Percentiles rank a stretch among this genome's conserved stretches.
These are phyloP conservation scores for Trachythela sp. DNA, from an alignment of 64 coral and sea anemone genomes.

Conservation along the genomic window DNA sequence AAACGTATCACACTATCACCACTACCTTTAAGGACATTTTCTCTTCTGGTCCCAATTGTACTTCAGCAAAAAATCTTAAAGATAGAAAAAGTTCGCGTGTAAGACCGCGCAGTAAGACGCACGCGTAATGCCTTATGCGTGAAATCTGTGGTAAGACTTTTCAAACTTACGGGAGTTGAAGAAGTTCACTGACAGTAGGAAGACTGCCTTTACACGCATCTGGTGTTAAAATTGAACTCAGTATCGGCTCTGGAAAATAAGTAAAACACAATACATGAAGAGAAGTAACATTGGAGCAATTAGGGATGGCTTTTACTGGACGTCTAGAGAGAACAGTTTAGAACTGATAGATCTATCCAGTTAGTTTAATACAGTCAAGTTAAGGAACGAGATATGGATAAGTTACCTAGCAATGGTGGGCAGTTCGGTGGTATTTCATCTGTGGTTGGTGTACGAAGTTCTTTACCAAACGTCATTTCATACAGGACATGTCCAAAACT, in stretches of 20 bases:
- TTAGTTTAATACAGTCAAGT: not conserved
- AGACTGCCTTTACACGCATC: constrained; percentile 67
- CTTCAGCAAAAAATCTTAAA: constrained; percentile 76
- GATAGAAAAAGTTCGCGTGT: not conserved
- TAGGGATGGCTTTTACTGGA: too few species aligned
- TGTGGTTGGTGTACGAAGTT: constrained; percentile 53
- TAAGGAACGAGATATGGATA: not conserved
- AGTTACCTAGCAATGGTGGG: constrained; percentile 62
- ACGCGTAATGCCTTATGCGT: too few species aligned
- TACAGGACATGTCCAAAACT: constrained; percentile 95
- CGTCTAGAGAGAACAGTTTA: too few species aligned
- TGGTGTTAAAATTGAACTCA: constrained; percentile 84
- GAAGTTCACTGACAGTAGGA: constrained; percentile 69
- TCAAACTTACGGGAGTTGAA: constrained; percentile 70
- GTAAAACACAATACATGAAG: not conserved
- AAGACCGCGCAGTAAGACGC: not conserved
- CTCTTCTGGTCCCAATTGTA: constrained; percentile 60
- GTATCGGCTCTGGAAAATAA: constrained; percentile 56
- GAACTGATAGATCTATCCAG: too few species aligned
- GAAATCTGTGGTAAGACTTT: not conserved
- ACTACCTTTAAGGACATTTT: constrained; percentile 83
- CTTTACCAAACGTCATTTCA: constrained; percentile 85
- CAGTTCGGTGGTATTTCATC: constrained; percentile 79
- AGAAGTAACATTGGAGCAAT: not conserved
- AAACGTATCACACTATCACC: not conserved